phyloP scores from a whole-genome alignment of 1,140 invertebrate species.

The Drosophila eugracilis region DNA sequence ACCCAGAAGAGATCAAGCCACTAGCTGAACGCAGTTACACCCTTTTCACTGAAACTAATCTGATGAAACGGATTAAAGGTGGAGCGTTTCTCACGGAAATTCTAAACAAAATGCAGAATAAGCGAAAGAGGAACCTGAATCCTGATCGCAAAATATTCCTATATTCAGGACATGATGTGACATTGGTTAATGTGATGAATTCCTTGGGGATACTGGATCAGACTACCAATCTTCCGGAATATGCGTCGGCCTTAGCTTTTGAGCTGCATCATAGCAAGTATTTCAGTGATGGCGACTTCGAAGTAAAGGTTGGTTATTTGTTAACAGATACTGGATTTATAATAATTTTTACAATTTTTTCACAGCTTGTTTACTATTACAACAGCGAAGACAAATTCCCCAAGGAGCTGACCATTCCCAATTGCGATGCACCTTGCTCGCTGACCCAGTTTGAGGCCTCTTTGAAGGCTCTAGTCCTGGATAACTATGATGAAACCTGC shows the following conservation, averaged over 20 bases:
- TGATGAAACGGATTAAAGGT: conserved; percentile 90
- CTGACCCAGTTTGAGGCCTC: conserved; percentile 84
- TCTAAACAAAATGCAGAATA: conserved; percentile 84
- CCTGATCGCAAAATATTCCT: conserved; percentile 86
- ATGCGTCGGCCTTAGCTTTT: conserved; percentile 89
- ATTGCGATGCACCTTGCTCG: conserved; percentile 85
- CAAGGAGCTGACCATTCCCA: conserved; percentile 85
- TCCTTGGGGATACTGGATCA: conserved; percentile 88
- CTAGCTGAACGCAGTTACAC: conserved; percentile 89
- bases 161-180: conserved; percentile 91
- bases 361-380: conserved; percentile 81
- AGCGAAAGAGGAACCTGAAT: conserved; percentile 69
- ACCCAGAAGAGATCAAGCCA: conserved; percentile 88
- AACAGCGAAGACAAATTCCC: conserved; percentile 84
- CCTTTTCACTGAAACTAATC: conserved; percentile 89
- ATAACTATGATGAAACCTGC: conserved; percentile 86
- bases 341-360: neutral
- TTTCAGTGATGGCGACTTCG: conserved; percentile 81
- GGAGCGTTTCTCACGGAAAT: conserved; percentile 87
- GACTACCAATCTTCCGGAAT: conserved; percentile 88
- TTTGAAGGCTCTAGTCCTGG: conserved; percentile 85
- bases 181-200: conserved; percentile 89
- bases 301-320: conserved; percentile 84
- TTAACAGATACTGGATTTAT: neutral
- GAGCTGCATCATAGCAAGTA: conserved; percentile 87